Base-by-base conservation (phyloP, 1,140 invertebrate species). In the Triops cancriformis region DNA sequence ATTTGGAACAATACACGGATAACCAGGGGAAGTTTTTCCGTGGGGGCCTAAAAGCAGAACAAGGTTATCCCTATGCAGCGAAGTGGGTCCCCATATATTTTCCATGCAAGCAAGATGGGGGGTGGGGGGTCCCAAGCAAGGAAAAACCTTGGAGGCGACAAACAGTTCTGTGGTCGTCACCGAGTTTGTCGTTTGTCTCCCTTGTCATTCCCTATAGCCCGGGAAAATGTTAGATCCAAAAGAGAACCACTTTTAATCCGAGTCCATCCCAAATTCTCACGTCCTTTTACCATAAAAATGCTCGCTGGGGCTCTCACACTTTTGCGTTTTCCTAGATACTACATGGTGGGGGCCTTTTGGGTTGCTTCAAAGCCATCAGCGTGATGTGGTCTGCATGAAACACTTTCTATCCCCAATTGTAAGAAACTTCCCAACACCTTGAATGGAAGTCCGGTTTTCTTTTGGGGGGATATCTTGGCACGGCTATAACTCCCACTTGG, bases 201-300 rank as follows among this genome's bases (percentile, higher is more conserved):
- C 51, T 64, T 64, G 51, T 64, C 51, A 64, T 64, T 23, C 45
- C 0, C 45, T 23, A 14, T 23, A 14, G 5, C 51, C 51, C 51
- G 18, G 7, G 51, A 64, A 64, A 64, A 12, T 18, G 51, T 23
- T 14, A 64, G 51, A 18, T 64, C 51, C 51, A 18, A 64, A 64
- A 64, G 51, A 64, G 51, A 37, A 37, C 51, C 51, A 64, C 51
- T 64, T 23, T 64, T 64, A 64, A 64, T 64, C 51, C 51, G 51
- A 64, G 51, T 64, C 51, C 51, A 64, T 64, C 51, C 51, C 51
- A 23, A 64, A 64, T 64, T 64, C 51, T 64, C 51, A 64, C 51
- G 51, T 64, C 51, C 51, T 64, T 64, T 64, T 64, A 64, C 51
- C 51, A 64, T 64, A 64, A 64, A 64, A 64, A 64, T 64, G 51